Conservation (phyloP, 2,113 vertebrate genomes). For the Bungarus multicinctus region DNA sequence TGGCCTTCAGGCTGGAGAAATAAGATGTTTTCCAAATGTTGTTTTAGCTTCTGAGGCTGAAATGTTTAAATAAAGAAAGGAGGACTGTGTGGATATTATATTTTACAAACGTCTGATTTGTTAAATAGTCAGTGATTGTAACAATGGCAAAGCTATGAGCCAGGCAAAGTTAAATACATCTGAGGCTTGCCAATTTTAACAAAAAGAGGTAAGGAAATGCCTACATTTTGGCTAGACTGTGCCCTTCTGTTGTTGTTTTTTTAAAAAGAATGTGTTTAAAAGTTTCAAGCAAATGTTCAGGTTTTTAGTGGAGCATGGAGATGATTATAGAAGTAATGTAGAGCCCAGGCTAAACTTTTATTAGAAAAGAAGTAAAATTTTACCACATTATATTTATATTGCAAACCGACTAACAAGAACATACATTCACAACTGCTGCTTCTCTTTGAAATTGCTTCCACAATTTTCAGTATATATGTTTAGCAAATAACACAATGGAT, state of each 20-base stretch:
- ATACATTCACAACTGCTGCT: slow-evolving; percentile 35
- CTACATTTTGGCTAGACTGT: background rate
- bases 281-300: background rate
- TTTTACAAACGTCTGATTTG: background rate
- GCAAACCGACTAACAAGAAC: slow-evolving; percentile 43
- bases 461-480: slow-evolving; percentile 39
- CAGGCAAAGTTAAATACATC: background rate
- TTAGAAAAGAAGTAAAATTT: background rate
- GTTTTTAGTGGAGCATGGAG: background rate
- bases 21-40: slow-evolving; percentile 19
- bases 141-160: background rate
- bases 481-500: slow-evolving; percentile 36
- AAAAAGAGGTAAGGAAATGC: background rate
- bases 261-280: background rate
- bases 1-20: slow-evolving; percentile 10
- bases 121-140: background rate
- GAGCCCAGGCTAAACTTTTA: background rate
- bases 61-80: background rate
- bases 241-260: background rate
- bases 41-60: background rate
- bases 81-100: background rate
- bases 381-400: slow-evolving; percentile 15
- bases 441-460: slow-evolving; percentile 41
- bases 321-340: background rate
- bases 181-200: background rate